Percentiles rank a stretch among this genome's conserved stretches.
phyloP scores from a whole-genome alignment of 2,113 vertebrate species.

The Rhabdornis inornatus region DNA sequence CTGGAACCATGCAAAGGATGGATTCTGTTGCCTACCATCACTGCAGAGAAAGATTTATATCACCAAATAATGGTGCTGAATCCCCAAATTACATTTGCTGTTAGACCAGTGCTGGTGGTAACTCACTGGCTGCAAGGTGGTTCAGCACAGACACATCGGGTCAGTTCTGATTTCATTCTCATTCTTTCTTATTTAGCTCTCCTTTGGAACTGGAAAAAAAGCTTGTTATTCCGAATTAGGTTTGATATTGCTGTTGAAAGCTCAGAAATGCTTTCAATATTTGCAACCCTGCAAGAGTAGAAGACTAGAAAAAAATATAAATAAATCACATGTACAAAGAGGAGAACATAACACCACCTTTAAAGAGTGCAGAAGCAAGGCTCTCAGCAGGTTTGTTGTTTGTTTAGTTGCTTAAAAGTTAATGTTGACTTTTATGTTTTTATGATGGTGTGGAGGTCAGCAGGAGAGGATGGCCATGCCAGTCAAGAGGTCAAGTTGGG shows the following conservation, averaged over 20 bases:
- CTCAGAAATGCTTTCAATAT: background rate
- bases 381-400: background rate
- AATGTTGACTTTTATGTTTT: background rate
- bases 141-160: fast-evolving
- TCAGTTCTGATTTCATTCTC: background rate
- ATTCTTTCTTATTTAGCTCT: background rate
- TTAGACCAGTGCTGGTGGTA: background rate
- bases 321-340: background rate
- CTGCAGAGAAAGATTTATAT: background rate
- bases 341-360: background rate
- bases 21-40: background rate
- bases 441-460: background rate
- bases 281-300: background rate
- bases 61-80: background rate
- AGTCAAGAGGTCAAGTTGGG: background rate
- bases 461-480: background rate
- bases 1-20: background rate
- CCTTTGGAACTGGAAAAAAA: background rate
- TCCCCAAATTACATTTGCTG: background rate
- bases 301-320: background rate
- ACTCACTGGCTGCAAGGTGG: background rate
- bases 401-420: background rate
- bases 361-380: background rate
- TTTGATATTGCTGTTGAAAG: background rate
- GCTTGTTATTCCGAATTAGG: background rate